A percentile compares a stretch with the other conserved stretches of the same genome.
These are phyloP conservation scores for Leptonema lineaticorne DNA, from an alignment of 1,140 invertebrate species.

Conservation along the genomic window DNA sequence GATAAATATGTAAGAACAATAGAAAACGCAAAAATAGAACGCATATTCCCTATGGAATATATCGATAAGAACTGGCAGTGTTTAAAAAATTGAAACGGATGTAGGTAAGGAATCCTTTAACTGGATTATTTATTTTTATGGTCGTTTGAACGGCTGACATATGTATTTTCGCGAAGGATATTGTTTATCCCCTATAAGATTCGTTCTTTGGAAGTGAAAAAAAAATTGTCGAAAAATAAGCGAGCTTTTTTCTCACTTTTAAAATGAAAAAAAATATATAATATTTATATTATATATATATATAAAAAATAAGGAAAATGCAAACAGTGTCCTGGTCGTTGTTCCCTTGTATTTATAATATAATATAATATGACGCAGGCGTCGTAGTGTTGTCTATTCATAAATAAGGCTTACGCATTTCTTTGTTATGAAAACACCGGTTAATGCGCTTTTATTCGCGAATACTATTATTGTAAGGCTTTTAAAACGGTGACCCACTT, in stretches of 20 bases:
- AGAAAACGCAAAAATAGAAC: too few species aligned
- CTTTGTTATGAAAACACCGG: slow-evolving; percentile 8
- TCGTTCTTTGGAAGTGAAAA: neutral
- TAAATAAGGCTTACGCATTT: slow-evolving; percentile 13
- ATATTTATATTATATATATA: too few species aligned
- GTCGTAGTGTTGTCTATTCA: slow-evolving; percentile 2
- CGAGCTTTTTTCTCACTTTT: neutral
- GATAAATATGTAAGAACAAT: too few species aligned
- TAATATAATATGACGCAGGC: too few species aligned
- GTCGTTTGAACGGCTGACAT: neutral
- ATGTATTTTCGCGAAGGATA: neutral
- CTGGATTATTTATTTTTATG: slow-evolving; percentile 9
- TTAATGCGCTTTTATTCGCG: slow-evolving; percentile 16
- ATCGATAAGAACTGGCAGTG: too few species aligned
- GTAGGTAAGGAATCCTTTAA: too few species aligned
- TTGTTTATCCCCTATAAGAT: slow-evolving; percentile 4
- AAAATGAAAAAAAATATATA: too few species aligned
- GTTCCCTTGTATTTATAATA: too few species aligned
- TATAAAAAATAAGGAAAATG: neutral
- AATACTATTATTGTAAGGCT: slow-evolving; percentile 4
- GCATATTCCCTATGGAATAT: too few species aligned
- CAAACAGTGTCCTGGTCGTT: slow-evolving; percentile 10
- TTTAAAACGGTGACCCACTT: neutral
- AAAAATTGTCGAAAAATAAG: neutral
- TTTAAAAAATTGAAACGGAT: too few species aligned